These are phyloP conservation scores for Ditylenchus dipsaci DNA, from an alignment of 1,140 invertebrate genomes.

Conservation along the genomic window DNA sequence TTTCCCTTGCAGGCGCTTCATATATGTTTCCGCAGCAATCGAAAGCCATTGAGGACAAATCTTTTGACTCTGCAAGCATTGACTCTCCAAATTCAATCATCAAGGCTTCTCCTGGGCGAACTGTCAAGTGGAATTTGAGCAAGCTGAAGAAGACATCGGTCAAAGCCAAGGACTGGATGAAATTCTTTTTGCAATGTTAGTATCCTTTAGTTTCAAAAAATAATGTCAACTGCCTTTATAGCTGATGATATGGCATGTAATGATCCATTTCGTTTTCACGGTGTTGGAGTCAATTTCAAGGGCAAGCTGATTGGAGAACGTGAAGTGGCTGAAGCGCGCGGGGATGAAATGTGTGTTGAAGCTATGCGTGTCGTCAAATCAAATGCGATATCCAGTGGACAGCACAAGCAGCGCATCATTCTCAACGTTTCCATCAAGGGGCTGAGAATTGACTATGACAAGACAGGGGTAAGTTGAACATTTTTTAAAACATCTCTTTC, in stretches of 20 bases:
- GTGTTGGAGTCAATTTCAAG: conserved; percentile 86
- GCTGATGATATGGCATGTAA: conserved; percentile 54
- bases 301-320: conserved; percentile 91
- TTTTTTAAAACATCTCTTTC: conserved; percentile 43
- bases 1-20: no score
- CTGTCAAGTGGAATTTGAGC: no score
- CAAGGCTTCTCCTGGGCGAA: no score
- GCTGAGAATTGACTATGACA: conserved; percentile 83
- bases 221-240: not conserved
- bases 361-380: conserved; percentile 78
- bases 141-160: no score
- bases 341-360: conserved; percentile 91
- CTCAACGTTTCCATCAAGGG: conserved; percentile 93
- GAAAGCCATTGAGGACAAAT: no score
- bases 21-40: no score
- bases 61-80: no score
- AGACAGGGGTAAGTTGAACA: conserved; percentile 82
- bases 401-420: conserved; percentile 90
- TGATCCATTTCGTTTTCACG: conserved; percentile 83
- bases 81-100: no score
- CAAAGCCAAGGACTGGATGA: no score
- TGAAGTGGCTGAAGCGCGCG: conserved; percentile 84
- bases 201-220: no score
- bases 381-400: conserved; percentile 74
- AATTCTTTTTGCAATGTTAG: no score